Evolutionary conservation across 2,113 vertebrate species (phyloP).

Genomic region (Antechinus stuartii): DNA sequence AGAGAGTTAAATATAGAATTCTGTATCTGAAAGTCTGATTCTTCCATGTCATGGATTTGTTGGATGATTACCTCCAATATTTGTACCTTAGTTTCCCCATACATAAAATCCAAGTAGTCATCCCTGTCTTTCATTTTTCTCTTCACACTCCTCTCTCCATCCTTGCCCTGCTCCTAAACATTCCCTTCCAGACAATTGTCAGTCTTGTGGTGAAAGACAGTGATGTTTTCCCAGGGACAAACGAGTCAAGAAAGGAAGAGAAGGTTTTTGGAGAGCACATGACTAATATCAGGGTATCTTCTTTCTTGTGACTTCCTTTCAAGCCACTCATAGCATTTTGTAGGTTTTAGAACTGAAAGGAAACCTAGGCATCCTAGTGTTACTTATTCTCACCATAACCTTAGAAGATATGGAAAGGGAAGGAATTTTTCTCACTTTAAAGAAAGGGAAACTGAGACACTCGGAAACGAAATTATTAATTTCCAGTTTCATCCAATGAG

Average conservation of each 20-base stretch:
- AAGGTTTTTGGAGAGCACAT: background rate
- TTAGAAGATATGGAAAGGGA: background rate
- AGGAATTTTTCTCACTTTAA: background rate
- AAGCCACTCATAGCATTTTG: background rate
- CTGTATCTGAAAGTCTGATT: background rate
- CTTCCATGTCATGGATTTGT: slow-evolving; percentile 1
- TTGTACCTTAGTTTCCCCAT: background rate
- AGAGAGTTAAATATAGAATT: background rate
- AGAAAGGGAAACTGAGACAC: slow-evolving; percentile 12
- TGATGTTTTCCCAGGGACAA: background rate
- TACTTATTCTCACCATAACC: background rate
- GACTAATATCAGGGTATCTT: background rate
- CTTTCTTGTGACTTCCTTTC: background rate
- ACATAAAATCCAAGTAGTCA: background rate
- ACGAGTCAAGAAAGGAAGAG: background rate
- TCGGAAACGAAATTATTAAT: background rate
- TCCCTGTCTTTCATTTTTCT: background rate
- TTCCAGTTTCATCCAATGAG: background rate
- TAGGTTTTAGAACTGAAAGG: background rate
- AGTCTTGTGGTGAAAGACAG: background rate
- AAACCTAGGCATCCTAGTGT: background rate
- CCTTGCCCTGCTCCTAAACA: background rate
- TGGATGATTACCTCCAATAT: slow-evolving; percentile 24
- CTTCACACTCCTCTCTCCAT: background rate
- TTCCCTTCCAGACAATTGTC: background rate